Base-by-base conservation (phyloP, 2,888 invertebrate genomes). In the Horisme vitalbata region DNA sequence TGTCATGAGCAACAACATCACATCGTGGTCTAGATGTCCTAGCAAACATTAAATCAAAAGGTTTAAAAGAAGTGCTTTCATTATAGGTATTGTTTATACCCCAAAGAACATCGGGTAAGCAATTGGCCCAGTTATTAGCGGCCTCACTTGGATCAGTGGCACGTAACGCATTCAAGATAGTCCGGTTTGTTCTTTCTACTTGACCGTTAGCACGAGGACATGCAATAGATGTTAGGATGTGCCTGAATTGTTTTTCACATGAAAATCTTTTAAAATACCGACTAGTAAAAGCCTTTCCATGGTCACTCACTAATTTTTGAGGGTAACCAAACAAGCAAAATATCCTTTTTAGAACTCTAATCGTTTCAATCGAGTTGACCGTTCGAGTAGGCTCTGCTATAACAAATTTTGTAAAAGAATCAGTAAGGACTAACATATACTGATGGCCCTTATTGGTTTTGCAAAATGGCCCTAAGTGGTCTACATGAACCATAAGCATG, bases 201-300 rank as follows among this genome's bases (percentile, higher is more conserved):
- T 65, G 63, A 0, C 60, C 63, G 12, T 64, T 63, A 0, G 61
- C 55, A 12, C 61, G 45, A 1, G 57, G 57, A 7, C 59, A 61
- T 4, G 62, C 59, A 39, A 62, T 51, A 1, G 61, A 23, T 4
- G 21, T 56, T 4, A 63, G 26, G 0, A 36, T 62, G 11, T 64
- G 62, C 5, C 26, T 43, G 30, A 65, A 59, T 5, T 63, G 57
- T 36, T 55, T 56, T 0, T 57, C 49, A 1, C 10, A 45, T 0
- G 55, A 23, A 41, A 58, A 62, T 3, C 46, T 35, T 20, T 55
- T 62, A 46, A 62, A 66, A 43, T 58, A 23, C 23, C 34, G 23
- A 34, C 34, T 34, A n/a, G 34, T 34, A 6, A 12, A 34, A 6
- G 34, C 21, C 2, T 23, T 23, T 3, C 21, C 21, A n/a, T 34